Evolutionary conservation across 2,797 vertebrate genomes (phyloP).

Genomic region (Tokudaia tokunoshimensis): DNA sequence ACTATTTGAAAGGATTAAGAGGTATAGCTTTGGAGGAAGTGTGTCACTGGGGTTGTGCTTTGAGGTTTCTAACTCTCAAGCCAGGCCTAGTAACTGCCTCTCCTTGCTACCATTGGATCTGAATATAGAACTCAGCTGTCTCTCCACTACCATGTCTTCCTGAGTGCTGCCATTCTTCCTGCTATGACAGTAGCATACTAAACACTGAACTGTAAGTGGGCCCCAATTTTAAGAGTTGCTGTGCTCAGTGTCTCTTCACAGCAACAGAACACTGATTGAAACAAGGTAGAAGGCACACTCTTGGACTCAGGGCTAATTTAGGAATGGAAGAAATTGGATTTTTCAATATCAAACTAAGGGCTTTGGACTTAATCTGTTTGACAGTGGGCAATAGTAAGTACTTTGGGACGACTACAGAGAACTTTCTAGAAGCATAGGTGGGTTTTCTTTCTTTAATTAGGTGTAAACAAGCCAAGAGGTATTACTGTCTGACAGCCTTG

Average conservation of each 20-base stretch:
- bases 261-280: no score
- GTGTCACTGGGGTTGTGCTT: not conserved
- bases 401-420: not conserved
- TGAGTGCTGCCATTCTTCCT: not conserved
- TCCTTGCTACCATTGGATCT: not conserved
- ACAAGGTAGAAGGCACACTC: not conserved
- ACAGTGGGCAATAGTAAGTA: not conserved
- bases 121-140: not conserved
- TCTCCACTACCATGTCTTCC: not conserved
- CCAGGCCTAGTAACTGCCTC: not conserved
- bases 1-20: not conserved
- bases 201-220: not conserved
- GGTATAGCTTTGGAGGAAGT: not conserved
- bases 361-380: not conserved
- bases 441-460: conserved; percentile 31
- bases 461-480: not conserved
- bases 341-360: not conserved
- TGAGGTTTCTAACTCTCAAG: not conserved
- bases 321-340: not conserved
- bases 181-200: not conserved
- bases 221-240: not conserved
- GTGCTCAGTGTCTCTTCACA: not conserved
- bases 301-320: not conserved
- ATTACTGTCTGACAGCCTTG: not conserved
- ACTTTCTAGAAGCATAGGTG: conserved; percentile 1